Conservation (phyloP, 2,113 vertebrate species). For the Cololabis saira region DNA sequence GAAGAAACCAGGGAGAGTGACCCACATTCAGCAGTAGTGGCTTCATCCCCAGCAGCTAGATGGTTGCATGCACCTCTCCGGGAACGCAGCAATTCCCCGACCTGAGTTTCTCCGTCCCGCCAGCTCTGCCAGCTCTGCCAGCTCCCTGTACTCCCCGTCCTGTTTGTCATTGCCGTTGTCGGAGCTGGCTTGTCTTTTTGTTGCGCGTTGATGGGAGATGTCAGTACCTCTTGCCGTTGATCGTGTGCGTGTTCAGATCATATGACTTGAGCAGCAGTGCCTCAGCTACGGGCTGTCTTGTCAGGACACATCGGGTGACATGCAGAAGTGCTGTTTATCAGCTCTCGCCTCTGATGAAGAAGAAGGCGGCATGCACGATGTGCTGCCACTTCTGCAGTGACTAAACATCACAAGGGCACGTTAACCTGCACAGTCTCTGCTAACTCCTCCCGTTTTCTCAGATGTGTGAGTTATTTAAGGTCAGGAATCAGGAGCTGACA, state of each 20-base stretch:
- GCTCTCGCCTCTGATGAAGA: slow-evolving; percentile 31
- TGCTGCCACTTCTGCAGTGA: slow-evolving; percentile 11
- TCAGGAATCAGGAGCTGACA: slow-evolving; percentile 3
- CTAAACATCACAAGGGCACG: no score
- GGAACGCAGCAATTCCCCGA: slow-evolving; percentile 35
- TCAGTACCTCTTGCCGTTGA: slow-evolving; percentile 44
- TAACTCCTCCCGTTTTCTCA: background rate
- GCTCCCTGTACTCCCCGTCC: slow-evolving; percentile 16
- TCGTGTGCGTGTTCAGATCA: slow-evolving; percentile 9
- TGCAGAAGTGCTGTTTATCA: slow-evolving; percentile 35
- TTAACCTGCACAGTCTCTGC: background rate
- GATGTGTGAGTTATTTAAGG: slow-evolving; percentile 21
- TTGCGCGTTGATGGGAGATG: slow-evolving; percentile 42
- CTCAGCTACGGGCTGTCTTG: slow-evolving; percentile 19
- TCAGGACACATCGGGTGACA: slow-evolving; percentile 45
- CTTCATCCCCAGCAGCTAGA: slow-evolving; percentile 42
- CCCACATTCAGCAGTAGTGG: slow-evolving; percentile 56
- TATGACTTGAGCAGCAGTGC: slow-evolving; percentile 36
- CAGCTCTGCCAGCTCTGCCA: slow-evolving; percentile 15
- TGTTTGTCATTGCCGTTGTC: slow-evolving; percentile 24
- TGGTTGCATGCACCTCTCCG: slow-evolving; percentile 21
- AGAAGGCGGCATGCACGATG: slow-evolving; percentile 22
- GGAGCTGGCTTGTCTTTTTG: slow-evolving; percentile 25
- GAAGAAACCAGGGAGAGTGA: slow-evolving; percentile 47
- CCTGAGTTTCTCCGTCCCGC: slow-evolving; percentile 51